Percentiles rank a stretch among this genome's conserved stretches.
Conservation (phyloP, 2,113 vertebrate genomes). For the Columbina picui region DNA sequence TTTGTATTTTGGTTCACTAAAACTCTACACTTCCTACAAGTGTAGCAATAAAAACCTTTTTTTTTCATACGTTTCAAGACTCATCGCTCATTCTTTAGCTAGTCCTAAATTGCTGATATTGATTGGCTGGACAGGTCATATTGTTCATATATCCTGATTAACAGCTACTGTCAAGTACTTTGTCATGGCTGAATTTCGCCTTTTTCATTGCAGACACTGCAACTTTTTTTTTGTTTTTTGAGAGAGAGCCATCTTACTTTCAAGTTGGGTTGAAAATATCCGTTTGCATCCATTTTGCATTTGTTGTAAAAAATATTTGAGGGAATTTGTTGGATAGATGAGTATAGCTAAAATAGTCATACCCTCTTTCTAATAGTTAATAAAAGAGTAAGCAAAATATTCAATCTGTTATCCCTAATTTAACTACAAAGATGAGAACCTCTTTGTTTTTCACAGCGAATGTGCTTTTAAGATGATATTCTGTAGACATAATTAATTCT, state of each 20-base stretch:
- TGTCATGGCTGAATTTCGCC: not conserved
- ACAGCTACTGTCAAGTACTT: not conserved
- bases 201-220: not conserved
- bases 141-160: not conserved
- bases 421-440: not conserved
- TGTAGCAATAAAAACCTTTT: not conserved
- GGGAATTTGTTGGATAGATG: not conserved
- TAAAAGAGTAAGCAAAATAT: not conserved
- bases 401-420: not conserved
- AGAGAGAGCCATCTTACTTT: not conserved
- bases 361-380: not conserved
- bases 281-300: not conserved
- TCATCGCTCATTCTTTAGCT: not conserved
- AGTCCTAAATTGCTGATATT: not conserved
- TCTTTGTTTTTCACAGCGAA: not conserved
- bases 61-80: not conserved
- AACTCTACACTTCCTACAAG: not conserved
- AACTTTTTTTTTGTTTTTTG: not conserved
- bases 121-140: not conserved
- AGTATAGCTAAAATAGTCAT: not conserved
- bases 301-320: not conserved
- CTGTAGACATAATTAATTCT: not conserved
- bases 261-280: not conserved
- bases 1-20: not conserved
- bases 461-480: not conserved